phyloP scores from a whole-genome alignment of 2,888 invertebrate genomes.

The Acanthoscelides obtectus region DNA sequence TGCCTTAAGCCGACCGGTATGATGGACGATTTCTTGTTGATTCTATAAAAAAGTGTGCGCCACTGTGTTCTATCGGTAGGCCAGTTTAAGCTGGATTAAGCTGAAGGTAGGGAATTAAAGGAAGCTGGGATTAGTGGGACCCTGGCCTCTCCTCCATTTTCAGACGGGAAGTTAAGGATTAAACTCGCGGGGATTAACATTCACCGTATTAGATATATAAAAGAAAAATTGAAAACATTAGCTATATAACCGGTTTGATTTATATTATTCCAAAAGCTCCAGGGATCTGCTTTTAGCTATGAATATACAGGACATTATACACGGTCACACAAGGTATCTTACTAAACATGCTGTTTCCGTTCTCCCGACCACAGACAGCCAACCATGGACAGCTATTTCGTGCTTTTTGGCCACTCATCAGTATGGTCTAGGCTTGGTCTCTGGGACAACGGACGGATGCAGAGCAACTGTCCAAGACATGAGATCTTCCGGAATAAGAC shows the following conservation, averaged over 20 bases:
- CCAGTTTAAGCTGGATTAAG: conserved; percentile 50
- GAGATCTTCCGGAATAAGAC: too few species aligned
- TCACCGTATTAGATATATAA: conserved; percentile 44
- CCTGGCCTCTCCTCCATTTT: conserved; percentile 41
- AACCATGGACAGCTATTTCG: too few species aligned
- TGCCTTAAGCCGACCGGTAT: too few species aligned
- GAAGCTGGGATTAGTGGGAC: conserved; percentile 48
- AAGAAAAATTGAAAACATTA: conserved; percentile 37
- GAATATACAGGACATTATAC: neutral
- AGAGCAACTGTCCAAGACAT: too few species aligned
- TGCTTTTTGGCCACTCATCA: too few species aligned
- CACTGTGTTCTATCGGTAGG: conserved; percentile 37
- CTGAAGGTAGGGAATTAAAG: conserved; percentile 50
- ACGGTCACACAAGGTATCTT: too few species aligned
- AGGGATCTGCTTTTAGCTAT: neutral
- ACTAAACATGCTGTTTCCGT: too few species aligned
- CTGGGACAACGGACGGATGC: too few species aligned
- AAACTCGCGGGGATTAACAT: conserved; percentile 45
- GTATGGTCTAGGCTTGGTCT: too few species aligned
- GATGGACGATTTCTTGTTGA: neutral
- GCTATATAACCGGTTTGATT: neutral
- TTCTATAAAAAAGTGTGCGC: conserved; percentile 13
- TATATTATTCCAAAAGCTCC: neutral
- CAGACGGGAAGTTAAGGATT: conserved; percentile 47
- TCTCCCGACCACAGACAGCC: too few species aligned